Evolutionary conservation across 2,888 invertebrate genomes (phyloP), one percentile per base, ranked within the genome.

Genomic region (Ditylenchus weischeri): DNA sequence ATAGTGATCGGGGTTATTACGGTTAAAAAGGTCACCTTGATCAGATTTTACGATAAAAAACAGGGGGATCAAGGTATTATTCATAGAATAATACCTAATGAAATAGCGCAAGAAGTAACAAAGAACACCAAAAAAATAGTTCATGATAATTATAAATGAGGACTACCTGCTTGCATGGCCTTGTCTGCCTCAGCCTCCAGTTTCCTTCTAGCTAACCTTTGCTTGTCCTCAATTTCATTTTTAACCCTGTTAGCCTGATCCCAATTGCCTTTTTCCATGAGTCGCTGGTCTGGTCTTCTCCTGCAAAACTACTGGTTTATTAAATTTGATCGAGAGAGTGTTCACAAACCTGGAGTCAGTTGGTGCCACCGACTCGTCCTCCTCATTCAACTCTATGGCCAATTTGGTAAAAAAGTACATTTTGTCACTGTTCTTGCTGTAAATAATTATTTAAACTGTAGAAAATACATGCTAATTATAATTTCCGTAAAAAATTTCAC

Each of bases 351-450:
- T 43, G 64, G 91, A 90, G 87, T 99, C 98, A 0, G 96, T 94
- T 13, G 95, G 95, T 62, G 94, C 93, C 38, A 96, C 89, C 71
- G 89, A 90, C 7, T 89, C 88, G 85, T 98, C 98, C 58, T 88
- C 87, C 86, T 99, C 96, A 86, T 99, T 98, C 78, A 99, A 86
- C 86, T 98, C 94, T 83, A 93, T 90, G 65, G 98, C 94, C 79
- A 99, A 87, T 84, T 90, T 86, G 59, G 95, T 95, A 86, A 96
- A 96, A 86, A 91, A 90, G 86, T 99, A 98, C 87, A 90, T 92
- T 81, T 87, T 87, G 73, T 89, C 89, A 69, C 87, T 85, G 71
- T 88, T 88, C 5, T 87, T 85, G 54, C 89, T 89, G 79, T 64
- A 81, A 74, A 43, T 29, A 54, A 29, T 29, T 5, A 29, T 29